These are phyloP conservation scores for Plumapathes pennacea DNA, from an alignment of 92 coral and sea anemone genomes.

Conservation along the genomic window DNA sequence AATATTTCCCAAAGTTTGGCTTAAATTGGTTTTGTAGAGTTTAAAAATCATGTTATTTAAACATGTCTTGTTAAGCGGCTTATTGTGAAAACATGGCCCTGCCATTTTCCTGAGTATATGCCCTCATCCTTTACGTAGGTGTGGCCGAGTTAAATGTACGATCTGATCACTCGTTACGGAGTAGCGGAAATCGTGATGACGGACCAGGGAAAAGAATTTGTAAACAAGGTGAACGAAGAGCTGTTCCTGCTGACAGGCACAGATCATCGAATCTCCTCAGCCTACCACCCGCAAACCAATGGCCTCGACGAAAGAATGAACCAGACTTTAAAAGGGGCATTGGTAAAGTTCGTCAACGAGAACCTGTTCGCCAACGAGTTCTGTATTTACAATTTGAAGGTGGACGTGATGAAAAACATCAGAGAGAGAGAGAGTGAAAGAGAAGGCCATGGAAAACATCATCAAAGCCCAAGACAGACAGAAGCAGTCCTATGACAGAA, in stretches of 20 bases:
- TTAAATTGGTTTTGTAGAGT: too few relatives aligned
- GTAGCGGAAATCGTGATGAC: conserved; percentile 39
- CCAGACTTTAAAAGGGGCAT: conserved; percentile 26
- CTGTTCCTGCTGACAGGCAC: conserved; percentile 50
- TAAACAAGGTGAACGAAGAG: conserved; percentile 28
- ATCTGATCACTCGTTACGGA: conserved; percentile 46
- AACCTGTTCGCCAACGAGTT: too few relatives aligned
- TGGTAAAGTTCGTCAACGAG: conserved; percentile 40
- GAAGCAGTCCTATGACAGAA: conserved; percentile 22
- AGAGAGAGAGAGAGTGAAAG: conserved; percentile 18
- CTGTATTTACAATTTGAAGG: too few relatives aligned
- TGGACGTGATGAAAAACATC: background rate
- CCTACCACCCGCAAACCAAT: conserved; percentile 46
- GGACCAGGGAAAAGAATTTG: conserved; percentile 40
- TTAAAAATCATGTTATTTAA: too few relatives aligned
- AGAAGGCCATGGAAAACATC: conserved; percentile 17
- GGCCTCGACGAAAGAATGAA: conserved; percentile 39
- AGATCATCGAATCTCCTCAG: conserved; percentile 37
- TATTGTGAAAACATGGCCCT: too few relatives aligned
- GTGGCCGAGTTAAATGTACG: conserved; percentile 42
- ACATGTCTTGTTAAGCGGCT: too few relatives aligned
- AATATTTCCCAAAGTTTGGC: too few relatives aligned
- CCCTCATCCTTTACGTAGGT: too few relatives aligned
- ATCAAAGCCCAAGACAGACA: conserved; percentile 33
- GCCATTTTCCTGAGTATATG: too few relatives aligned